A percentile compares a stretch with the other conserved stretches of the same genome.
These are phyloP conservation scores for Halcyon chelicuti DNA, from an alignment of 2,797 vertebrate genomes.

Conservation along the genomic window DNA sequence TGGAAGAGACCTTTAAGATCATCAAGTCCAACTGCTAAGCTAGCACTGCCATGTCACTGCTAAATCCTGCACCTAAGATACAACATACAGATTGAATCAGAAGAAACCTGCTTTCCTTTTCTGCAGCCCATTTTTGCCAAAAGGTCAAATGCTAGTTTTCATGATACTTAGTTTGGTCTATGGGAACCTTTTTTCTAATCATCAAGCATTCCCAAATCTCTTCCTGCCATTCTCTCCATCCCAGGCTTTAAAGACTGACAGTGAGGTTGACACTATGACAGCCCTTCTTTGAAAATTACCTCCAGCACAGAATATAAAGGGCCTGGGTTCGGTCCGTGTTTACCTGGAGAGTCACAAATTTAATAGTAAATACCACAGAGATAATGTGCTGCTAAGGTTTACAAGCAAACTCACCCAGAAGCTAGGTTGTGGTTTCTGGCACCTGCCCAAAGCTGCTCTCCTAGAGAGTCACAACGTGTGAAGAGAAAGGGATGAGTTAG, in stretches of 20 bases:
- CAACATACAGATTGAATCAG: background rate
- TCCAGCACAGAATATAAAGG: background rate
- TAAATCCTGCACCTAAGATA: background rate
- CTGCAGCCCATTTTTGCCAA: background rate
- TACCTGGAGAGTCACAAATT: background rate
- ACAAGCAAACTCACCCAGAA: background rate
- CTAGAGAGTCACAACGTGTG: background rate
- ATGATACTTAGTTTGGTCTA: background rate
- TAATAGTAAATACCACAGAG: conserved; percentile 4
- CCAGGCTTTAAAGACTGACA: background rate
- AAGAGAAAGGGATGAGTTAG: background rate
- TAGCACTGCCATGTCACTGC: background rate
- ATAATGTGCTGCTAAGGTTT: conserved; percentile 12
- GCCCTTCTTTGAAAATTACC: background rate
- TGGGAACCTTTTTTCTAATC: background rate
- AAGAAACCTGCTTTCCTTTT: background rate
- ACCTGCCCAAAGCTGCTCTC: background rate
- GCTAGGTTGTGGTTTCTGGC: conserved; percentile 11
- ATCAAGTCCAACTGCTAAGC: background rate
- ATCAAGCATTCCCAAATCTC: background rate
- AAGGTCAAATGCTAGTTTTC: background rate
- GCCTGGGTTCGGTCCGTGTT: background rate
- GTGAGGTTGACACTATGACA: background rate
- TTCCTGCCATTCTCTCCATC: background rate
- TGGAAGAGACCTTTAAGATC: background rate